A percentile compares a stretch with the other conserved stretches of the same genome.
These are phyloP conservation scores for Tursiops truncatus DNA, from an alignment of 2,113 vertebrate species.

Conservation along the genomic window DNA sequence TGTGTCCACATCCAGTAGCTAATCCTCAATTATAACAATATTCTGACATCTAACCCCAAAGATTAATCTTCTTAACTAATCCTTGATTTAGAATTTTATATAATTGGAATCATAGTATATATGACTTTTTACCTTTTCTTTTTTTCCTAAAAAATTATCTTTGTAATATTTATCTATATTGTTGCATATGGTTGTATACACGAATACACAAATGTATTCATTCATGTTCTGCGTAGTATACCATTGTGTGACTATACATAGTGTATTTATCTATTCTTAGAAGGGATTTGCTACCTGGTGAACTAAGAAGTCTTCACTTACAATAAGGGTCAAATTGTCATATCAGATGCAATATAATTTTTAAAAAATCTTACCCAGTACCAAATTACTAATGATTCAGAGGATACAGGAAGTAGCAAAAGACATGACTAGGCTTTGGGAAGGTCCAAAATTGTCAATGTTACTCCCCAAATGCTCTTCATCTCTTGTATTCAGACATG, in stretches of 20 bases:
- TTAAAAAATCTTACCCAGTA: not conserved
- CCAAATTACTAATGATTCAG: not conserved
- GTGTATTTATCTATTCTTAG: not conserved
- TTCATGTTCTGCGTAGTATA: not conserved
- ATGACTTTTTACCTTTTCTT: not conserved
- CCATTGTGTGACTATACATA: not conserved
- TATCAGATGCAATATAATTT: not conserved
- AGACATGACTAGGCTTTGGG: not conserved
- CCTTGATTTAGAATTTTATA: not conserved
- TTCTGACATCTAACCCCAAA: not conserved
- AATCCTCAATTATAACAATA: not conserved
- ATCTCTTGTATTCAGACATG: not conserved
- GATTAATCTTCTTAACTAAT: not conserved
- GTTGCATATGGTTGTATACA: not conserved
- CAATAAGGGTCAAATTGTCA: not conserved
- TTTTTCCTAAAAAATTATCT: not conserved
- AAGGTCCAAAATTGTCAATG: not conserved
- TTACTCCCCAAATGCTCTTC: not conserved
- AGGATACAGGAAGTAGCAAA: not conserved
- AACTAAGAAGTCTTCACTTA: not conserved
- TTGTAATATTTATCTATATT: not conserved
- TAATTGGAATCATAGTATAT: not conserved
- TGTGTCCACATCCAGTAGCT: not conserved
- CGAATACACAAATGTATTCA: not conserved
- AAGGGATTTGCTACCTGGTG: not conserved